phyloP scores from a whole-genome alignment of 2,888 invertebrate species.

The Physocephala rufipes region DNA sequence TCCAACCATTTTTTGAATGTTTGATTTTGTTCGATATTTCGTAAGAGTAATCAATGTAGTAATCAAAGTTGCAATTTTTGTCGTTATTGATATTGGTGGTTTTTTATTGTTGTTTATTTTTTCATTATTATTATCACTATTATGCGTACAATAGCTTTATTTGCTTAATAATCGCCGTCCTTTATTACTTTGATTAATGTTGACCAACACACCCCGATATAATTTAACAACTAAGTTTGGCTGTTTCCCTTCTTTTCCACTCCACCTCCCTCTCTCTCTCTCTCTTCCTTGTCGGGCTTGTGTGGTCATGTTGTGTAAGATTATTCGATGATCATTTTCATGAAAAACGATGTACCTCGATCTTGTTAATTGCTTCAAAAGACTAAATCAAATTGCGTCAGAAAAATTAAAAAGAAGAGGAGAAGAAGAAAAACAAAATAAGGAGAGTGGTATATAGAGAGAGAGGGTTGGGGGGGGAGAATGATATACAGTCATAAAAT shows the following conservation, averaged over 20 bases:
- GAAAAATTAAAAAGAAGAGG: background rate
- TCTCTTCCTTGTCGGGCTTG: background rate
- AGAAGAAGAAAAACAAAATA: background rate
- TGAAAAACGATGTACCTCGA: background rate
- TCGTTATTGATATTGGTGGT: background rate
- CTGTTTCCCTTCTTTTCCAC: background rate
- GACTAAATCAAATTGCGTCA: background rate
- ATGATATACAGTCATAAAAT: no score
- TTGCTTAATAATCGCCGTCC: constrained; percentile 15
- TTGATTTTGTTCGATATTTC: no score
- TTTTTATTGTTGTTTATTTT: constrained; percentile 23
- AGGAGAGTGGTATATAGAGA: background rate
- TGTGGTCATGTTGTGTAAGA: background rate
- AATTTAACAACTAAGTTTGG: constrained; percentile 11
- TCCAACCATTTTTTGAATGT: no score
- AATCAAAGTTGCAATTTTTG: constrained; percentile 5
- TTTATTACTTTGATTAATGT: constrained; percentile 36
- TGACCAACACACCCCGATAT: constrained; percentile 24
- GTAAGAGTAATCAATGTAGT: no score
- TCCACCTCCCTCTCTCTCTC: background rate
- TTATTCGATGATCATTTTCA: background rate
- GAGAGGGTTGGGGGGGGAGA: no score
- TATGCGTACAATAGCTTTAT: constrained; percentile 24
- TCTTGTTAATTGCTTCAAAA: constrained; percentile 12
- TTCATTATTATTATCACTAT: constrained; percentile 26